These are phyloP conservation scores for Helicoverpa assulta DNA, from an alignment of 2,888 invertebrate species.

Conservation along the genomic window DNA sequence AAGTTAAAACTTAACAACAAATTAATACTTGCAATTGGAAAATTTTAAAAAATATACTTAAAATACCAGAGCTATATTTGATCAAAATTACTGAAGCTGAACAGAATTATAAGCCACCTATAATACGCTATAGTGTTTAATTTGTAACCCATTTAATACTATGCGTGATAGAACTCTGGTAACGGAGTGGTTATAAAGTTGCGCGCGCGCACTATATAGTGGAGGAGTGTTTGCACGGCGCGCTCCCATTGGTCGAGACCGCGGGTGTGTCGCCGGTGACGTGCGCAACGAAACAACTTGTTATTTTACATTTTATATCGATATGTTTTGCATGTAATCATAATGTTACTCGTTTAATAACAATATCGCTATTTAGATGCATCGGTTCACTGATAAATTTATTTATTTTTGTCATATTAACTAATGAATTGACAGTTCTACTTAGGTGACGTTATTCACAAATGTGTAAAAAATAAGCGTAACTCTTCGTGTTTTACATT, in stretches of 20 bases:
- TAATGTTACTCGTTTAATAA: conserved; percentile 34
- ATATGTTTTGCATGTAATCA: conserved; percentile 66
- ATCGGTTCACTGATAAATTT: background rate
- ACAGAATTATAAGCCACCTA: conserved; percentile 89
- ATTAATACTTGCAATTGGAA: conserved; percentile 59
- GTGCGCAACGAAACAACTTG: conserved; percentile 62
- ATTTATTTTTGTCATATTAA: background rate
- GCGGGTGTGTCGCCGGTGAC: conserved; percentile 84
- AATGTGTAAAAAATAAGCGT: background rate
- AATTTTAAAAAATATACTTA: conserved; percentile 20
- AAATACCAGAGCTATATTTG: conserved; percentile 70
- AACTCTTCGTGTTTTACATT: too few relatives aligned
- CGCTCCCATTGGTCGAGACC: conserved; percentile 79
- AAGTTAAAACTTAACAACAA: conserved; percentile 47
- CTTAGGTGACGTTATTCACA: background rate
- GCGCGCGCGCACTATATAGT: conserved; percentile 79
- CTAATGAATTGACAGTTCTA: background rate
- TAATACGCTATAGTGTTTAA: conserved; percentile 83
- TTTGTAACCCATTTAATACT: conserved; percentile 88
- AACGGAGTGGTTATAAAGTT: conserved; percentile 56
- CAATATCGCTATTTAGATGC: conserved; percentile 3
- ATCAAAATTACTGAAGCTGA: conserved; percentile 89
- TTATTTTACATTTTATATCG: conserved; percentile 51
- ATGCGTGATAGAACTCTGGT: conserved; percentile 56
- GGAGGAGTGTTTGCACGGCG: conserved; percentile 77